Evolutionary conservation across 2,888 invertebrate species (phyloP).

Genomic region (Eupithecia abbreviata): DNA sequence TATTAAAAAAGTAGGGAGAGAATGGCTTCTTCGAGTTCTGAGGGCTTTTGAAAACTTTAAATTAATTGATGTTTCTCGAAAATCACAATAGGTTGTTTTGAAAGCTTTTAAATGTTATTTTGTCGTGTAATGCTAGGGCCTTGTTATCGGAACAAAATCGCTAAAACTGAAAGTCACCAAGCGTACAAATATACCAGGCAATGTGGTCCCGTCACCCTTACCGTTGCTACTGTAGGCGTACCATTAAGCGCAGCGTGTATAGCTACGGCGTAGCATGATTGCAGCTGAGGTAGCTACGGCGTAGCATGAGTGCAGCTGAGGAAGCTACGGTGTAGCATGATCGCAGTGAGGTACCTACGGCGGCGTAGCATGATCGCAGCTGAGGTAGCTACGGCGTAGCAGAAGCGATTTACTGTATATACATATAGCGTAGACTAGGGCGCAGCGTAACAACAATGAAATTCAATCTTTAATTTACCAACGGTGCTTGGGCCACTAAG

Average conservation of each 20-base stretch:
- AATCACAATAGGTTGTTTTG: conserved; percentile 24
- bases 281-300: neutral
- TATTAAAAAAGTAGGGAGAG: conserved; percentile 66
- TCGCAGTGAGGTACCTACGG: neutral
- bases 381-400: too few relatives aligned
- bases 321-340: conserved; percentile 19
- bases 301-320: neutral
- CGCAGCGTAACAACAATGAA: neutral
- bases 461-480: neutral
- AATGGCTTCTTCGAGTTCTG: conserved; percentile 32
- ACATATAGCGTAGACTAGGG: neutral
- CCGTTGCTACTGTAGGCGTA: neutral
- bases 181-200: neutral
- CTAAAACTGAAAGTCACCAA: neutral
- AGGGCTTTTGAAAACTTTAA: conserved; percentile 33
- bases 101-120: conserved; percentile 29
- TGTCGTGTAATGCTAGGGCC: conserved; percentile 17
- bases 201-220: neutral
- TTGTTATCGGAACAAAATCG: neutral
- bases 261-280: conserved; percentile 20
- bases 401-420: too few relatives aligned
- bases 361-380: neutral
- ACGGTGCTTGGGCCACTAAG: neutral
- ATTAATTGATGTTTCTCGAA: conserved; percentile 38
- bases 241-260: too few relatives aligned